Base-by-base conservation (phyloP, 64 coral and sea anemone genomes). In the Montipora efflorescens region DNA sequence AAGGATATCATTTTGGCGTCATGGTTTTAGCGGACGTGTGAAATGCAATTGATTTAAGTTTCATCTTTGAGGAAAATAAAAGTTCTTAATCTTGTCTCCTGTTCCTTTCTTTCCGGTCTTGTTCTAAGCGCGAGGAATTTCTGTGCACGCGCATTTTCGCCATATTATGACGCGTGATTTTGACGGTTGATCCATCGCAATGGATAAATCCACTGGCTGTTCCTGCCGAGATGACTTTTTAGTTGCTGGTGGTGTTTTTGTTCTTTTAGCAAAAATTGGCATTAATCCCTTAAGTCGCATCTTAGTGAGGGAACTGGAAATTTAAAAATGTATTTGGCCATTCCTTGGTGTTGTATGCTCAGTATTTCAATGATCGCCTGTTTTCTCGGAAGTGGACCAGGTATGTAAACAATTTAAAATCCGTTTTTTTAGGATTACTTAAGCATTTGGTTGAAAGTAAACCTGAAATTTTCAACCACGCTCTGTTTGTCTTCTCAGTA, bases 321-420 rank as follows among this genome's bases (percentile, higher is more conserved):
- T 16, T 84, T 62, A 43, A 21, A 18, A 70, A 49, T 84, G 82
- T 9, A 50, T n/a, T 86, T 86, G 14, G 44, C 82, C 8, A 10
- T 70, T 48, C 45, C 14, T 49, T 86, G 82, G 82, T 50, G 46
- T 67, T 70, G 12, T 51, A 21, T 86, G 47, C 66, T 50, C 16
- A 51, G 14, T 86, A 13, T 71, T 46, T 69, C 82, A 10, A 66
- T 86, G 16, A 18, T 86, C 19, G 46, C 62, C 2, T 66, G 59
- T 70, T 48, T 86, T 50, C 82, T 64, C 15, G 82, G 82, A 43
- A n/a, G 48, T 1, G 64, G 82, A 50, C 82, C 82, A 86, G 62
- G 82, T 86, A 48, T 11, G 11, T 18, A 59, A 64, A 83, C 14
- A 83, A 46, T 80, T 13, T 67, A 0, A 67, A 14, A 18, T 14